Base-by-base conservation (phyloP, 2,797 vertebrate genomes). In the Falco biarmicus region DNA sequence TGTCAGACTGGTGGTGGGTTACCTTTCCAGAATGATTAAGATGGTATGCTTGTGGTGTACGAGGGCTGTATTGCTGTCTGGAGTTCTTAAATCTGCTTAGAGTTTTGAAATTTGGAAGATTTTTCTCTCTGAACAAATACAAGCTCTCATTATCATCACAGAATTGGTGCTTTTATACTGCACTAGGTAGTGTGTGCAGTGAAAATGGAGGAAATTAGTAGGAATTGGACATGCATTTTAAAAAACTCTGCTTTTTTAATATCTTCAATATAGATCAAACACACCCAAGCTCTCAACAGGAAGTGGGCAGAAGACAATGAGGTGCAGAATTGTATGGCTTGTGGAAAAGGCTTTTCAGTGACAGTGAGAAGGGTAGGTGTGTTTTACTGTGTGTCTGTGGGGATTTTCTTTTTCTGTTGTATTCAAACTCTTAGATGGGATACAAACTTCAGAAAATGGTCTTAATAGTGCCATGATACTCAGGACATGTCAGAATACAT, bases 261-360 rank as follows among this genome's bases (percentile, higher is more conserved):
- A 7, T 84, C 5, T 87, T 91, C 39, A 50, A 0, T 96, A 50
- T 83, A 99, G 99, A 99, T 99, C 95, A 99, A 99, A 88, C 99
- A 99, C 91, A 99, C 99, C 0, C 99, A 99, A 97, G 98, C 98
- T 24, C 97, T 99, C 91, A 99, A 99, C 86, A 99, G 99, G 94
- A 99, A 99, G 93, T 99, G 99, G 99, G 98, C 99, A 4, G 99
- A 99, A 96, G 99, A 99, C 96, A 98, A 99, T 3, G 99, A 99
- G 63, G 99, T 99, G 63, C 99, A 99, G 97, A 99, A 99, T 97
- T 99, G 99, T 91, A 99, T 99, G 99, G 95, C 98, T 83, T 99
- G 99, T 97, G 99, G 99, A 85, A 99, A 99, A 97, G 98, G 98
- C 76, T 99, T 99, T 89, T 99, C 98, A 0, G 99, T 99, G 95